phyloP scores from a whole-genome alignment of 1,140 invertebrate genomes.

The Xylocopa sonorina region DNA sequence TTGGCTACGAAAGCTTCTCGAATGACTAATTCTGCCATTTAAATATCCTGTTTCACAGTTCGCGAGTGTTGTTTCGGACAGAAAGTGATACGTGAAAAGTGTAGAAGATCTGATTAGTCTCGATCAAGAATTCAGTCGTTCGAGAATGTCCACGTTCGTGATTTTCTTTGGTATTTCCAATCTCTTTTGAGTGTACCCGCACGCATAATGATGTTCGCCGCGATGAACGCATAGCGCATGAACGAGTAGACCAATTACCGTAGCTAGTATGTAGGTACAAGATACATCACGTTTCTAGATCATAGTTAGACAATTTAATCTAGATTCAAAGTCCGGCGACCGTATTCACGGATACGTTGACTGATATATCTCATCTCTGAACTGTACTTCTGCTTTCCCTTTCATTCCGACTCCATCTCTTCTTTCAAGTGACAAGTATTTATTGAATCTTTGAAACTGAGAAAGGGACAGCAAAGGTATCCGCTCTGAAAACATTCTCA shows the following conservation, averaged over 20 bases:
- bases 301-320: background rate
- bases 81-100: background rate
- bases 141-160: background rate
- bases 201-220: conserved; percentile 22
- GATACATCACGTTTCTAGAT: background rate
- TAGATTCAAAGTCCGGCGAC: background rate
- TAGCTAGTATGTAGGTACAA: conserved; percentile 4
- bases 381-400: conserved; percentile 8
- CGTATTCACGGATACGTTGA: background rate
- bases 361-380: no score
- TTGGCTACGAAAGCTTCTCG: background rate
- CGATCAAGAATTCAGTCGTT: background rate
- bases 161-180: background rate
- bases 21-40: no score
- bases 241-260: conserved; percentile 6
- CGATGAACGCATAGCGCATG: conserved; percentile 25
- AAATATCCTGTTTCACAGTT: no score
- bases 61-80: no score
- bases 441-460: background rate
- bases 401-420: background rate
- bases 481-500: background rate
- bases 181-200: conserved; percentile 32
- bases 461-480: conserved; percentile 27
- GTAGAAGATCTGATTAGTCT: background rate
- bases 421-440: background rate